Conservation (phyloP, 2,113 vertebrate species). For the Vulpes vulpes region DNA sequence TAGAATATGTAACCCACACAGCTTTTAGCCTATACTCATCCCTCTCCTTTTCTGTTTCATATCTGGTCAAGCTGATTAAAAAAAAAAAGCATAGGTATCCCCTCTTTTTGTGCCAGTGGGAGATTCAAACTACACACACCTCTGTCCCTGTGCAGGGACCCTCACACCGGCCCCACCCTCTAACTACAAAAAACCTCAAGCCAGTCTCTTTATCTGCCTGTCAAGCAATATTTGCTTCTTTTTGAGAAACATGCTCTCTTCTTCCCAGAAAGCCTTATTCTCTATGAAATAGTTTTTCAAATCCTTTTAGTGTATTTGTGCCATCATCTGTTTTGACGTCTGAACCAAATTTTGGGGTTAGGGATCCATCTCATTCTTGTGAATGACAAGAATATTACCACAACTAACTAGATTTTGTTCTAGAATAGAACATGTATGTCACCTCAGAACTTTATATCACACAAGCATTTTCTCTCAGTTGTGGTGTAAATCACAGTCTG, state of each 20-base stretch:
- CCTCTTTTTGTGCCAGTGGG: background rate
- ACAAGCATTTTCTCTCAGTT: background rate
- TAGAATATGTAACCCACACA: background rate
- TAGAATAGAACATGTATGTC: background rate
- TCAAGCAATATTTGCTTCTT: conserved; percentile 6
- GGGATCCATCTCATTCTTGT: background rate
- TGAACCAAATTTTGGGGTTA: background rate
- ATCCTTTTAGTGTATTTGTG: background rate
- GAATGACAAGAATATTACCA: background rate
- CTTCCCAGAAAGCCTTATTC: background rate
- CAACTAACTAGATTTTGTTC: background rate
- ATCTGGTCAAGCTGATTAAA: background rate
- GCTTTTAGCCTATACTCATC: background rate
- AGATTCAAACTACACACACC: background rate
- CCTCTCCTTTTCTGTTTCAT: background rate
- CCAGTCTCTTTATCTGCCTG: background rate
- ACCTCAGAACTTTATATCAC: background rate
- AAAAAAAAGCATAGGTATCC: background rate
- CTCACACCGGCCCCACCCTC: background rate
- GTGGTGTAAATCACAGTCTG: background rate
- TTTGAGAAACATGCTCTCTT: background rate
- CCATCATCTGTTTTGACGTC: background rate
- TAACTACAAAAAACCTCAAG: background rate
- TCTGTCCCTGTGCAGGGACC: background rate
- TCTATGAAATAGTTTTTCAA: background rate